Conservation (phyloP, 2,888 invertebrate species). For the Hirtodrosophila cameraria region DNA sequence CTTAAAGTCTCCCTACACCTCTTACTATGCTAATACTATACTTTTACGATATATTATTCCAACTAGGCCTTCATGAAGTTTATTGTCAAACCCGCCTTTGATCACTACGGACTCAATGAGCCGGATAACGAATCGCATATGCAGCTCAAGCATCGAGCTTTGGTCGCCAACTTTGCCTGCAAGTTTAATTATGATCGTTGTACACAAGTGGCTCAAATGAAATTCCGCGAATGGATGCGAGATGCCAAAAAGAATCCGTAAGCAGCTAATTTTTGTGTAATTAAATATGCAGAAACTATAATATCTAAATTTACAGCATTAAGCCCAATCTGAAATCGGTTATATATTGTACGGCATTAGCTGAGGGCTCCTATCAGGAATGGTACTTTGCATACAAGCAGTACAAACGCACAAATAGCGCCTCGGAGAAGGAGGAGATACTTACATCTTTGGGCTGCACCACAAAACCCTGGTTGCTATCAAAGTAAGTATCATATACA, state of each 20-base stretch:
- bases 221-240: constrained; percentile 85
- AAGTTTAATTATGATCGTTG: constrained; percentile 85
- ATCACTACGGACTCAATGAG: constrained; percentile 85
- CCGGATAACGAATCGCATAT: constrained; percentile 85
- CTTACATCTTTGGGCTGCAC: constrained; percentile 86
- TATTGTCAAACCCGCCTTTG: constrained; percentile 83
- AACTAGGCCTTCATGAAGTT: constrained; percentile 83
- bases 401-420: constrained; percentile 84
- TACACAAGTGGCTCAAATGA: constrained; percentile 84
- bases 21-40: no score
- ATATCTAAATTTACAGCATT: constrained; percentile 83
- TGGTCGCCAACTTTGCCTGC: constrained; percentile 86
- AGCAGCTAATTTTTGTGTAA: constrained; percentile 47
- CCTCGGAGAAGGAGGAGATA: constrained; percentile 87
- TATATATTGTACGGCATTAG: constrained; percentile 88
- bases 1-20: no score
- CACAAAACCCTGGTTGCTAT: constrained; percentile 85
- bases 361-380: constrained; percentile 87
- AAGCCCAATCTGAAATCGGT: constrained; percentile 87
- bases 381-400: constrained; percentile 88
- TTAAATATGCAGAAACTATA: not conserved
- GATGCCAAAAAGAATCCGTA: constrained; percentile 85
- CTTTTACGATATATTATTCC: not conserved
- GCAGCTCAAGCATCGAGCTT: constrained; percentile 85
- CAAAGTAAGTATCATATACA: constrained; percentile 84